phyloP scores from a whole-genome alignment of 2,113 vertebrate species.

The Hylia prasina region DNA sequence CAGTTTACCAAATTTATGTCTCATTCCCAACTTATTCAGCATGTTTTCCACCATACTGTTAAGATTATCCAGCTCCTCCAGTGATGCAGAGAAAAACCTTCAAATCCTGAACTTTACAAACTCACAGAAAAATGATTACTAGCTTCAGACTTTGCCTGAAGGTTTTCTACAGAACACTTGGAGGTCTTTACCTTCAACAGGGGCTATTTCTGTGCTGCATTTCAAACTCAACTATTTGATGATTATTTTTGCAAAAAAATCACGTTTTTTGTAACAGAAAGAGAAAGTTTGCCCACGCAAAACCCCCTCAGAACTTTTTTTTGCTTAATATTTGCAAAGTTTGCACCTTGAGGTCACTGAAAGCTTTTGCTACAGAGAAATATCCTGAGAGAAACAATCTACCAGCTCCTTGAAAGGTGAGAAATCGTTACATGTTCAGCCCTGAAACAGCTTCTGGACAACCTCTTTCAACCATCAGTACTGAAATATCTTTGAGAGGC shows the following conservation, averaged over 20 bases:
- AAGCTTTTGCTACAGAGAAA: background rate
- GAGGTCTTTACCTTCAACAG: background rate
- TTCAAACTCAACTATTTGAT: background rate
- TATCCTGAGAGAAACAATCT: background rate
- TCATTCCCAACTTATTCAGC: background rate
- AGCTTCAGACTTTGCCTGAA: background rate
- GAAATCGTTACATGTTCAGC: background rate
- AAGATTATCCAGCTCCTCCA: background rate
- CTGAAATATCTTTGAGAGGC: slow-evolving; percentile 25
- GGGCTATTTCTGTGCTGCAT: background rate
- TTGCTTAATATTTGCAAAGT: background rate
- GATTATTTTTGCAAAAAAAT: background rate
- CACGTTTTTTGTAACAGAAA: background rate
- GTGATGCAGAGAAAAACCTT: background rate
- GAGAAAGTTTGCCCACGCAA: background rate
- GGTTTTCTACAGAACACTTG: background rate
- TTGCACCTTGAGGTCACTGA: background rate
- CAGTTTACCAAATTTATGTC: background rate
- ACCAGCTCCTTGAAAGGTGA: background rate
- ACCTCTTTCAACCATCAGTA: background rate
- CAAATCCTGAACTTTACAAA: background rate
- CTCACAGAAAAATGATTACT: background rate
- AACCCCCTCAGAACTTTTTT: background rate
- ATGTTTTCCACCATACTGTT: background rate
- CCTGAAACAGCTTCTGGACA: background rate